phyloP scores from a whole-genome alignment of 2,888 invertebrate species.

The Mythimna albipuncta region DNA sequence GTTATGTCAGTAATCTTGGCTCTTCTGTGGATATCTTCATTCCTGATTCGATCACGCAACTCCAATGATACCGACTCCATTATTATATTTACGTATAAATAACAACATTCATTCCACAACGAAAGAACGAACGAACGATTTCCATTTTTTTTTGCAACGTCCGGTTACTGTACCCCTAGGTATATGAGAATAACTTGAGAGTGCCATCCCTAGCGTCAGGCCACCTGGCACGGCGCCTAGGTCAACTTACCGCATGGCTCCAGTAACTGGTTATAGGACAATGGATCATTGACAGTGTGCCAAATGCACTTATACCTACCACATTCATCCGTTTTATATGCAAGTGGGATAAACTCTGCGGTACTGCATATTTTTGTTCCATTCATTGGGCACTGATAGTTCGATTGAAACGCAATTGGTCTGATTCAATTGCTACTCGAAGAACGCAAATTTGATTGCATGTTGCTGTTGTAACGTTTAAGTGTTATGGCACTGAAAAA shows the following conservation, averaged over 20 bases:
- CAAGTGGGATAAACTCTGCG: conserved; percentile 24
- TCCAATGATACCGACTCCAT: too few species aligned
- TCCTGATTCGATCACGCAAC: too few species aligned
- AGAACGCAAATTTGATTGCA: background rate
- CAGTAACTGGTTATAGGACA: conserved; percentile 57
- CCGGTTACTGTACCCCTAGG: background rate
- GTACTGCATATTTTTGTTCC: conserved; percentile 12
- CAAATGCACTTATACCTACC: conserved; percentile 48
- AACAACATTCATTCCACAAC: background rate
- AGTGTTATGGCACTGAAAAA: background rate
- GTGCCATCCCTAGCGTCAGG: conserved; percentile 46
- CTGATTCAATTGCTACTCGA: background rate
- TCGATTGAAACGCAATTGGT: background rate
- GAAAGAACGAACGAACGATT: too few species aligned
- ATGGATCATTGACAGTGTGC: conserved; percentile 59
- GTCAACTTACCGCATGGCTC: conserved; percentile 60
- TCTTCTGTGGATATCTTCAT: too few species aligned
- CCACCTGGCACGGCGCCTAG: conserved; percentile 70
- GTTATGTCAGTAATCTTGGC: too few species aligned
- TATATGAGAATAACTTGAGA: conserved; percentile 12
- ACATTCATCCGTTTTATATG: conserved; percentile 25
- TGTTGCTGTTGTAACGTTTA: background rate
- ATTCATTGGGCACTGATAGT: conserved; percentile 16
- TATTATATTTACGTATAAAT: background rate
- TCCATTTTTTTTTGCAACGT: background rate